Base-by-base conservation (phyloP, 2,888 invertebrate species). In the Cristatella mucedo region DNA sequence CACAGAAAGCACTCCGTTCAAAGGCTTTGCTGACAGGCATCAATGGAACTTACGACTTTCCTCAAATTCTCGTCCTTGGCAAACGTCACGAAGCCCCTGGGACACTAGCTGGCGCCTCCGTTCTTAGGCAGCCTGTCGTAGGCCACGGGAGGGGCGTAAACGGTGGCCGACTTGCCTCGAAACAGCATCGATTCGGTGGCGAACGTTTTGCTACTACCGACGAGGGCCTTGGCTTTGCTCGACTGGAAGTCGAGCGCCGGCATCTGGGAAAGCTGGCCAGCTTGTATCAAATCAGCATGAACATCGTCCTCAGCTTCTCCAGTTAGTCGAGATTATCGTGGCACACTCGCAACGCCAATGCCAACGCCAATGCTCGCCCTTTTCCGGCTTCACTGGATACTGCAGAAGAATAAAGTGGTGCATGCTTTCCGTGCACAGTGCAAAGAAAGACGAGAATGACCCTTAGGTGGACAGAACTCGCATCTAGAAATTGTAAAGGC, bases 311-410 rank as follows among this genome's bases (percentile, higher is more conserved):
- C 38, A 93, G 68, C 65, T 78, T 80, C 52, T 95, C 93, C 44
- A 95, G 71, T 40, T 81, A 66, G 21, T 82, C 76, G 47, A 78
- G 77, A 59, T 77, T 81, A 55, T 93, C 91, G 64, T 95, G 93
- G 0, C 95, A 77, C 9, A 95, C 72, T 64, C 85, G 85, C 55
- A 89, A 69, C 31, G 79, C 75, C 5, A 95, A 69, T n/a, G n/a
- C n/a, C n/a, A n/a, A n/a, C n/a, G n/a, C 0, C 76, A 75, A 67
- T 89, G 95, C 49, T 95, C 93, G 16, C 95, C 95, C 63, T 93
- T 93, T 48, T 91, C 89, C 49, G 93, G 67, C 68, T 91, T 91
- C 42, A 77, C 73, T 2, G 75, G 73, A 62, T 83, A 85, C 82
- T 83, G 67, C 20, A 54, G n/a, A n/a, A n/a, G n/a, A n/a, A n/a